Conservation (phyloP, 2,113 vertebrate genomes). For the Mola mola region DNA sequence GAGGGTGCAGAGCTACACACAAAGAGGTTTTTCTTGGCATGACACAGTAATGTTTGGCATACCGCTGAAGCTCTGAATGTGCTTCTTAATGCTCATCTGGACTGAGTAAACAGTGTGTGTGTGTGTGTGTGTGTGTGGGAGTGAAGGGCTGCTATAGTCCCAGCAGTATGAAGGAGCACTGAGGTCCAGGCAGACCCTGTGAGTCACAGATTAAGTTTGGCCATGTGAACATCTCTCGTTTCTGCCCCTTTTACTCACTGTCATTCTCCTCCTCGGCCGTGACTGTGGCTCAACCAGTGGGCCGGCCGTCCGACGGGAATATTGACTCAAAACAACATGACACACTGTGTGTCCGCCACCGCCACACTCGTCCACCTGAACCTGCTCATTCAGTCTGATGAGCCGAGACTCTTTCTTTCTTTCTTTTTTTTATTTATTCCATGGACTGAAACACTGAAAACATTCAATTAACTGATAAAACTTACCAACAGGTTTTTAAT, state of each 20-base stretch:
- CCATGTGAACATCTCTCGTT: slow-evolving; percentile 46
- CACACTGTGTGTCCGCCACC: slow-evolving; percentile 28
- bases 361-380: slow-evolving; percentile 22
- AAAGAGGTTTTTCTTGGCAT: slow-evolving; percentile 71
- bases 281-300: slow-evolving; percentile 47
- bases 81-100: slow-evolving; percentile 58
- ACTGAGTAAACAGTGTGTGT: slow-evolving; percentile 30
- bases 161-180: slow-evolving; percentile 65
- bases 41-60: slow-evolving; percentile 51
- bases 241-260: slow-evolving; percentile 31
- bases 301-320: slow-evolving; percentile 37
- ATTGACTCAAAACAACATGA: slow-evolving; percentile 59
- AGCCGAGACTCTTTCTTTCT: no score
- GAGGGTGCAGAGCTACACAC: slow-evolving; percentile 68
- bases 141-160: slow-evolving; percentile 32
- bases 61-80: slow-evolving; percentile 20
- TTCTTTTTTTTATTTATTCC: neutral
- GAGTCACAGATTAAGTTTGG: slow-evolving; percentile 71
- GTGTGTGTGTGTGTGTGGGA: slow-evolving; percentile 23
- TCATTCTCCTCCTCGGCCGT: slow-evolving; percentile 24
- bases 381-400: no score
- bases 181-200: slow-evolving; percentile 78
- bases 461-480: no score
- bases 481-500: no score
- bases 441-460: no score